Evolutionary conservation across 2,113 vertebrate genomes (phyloP).

Genomic region (Herpetotheres cachinnans): DNA sequence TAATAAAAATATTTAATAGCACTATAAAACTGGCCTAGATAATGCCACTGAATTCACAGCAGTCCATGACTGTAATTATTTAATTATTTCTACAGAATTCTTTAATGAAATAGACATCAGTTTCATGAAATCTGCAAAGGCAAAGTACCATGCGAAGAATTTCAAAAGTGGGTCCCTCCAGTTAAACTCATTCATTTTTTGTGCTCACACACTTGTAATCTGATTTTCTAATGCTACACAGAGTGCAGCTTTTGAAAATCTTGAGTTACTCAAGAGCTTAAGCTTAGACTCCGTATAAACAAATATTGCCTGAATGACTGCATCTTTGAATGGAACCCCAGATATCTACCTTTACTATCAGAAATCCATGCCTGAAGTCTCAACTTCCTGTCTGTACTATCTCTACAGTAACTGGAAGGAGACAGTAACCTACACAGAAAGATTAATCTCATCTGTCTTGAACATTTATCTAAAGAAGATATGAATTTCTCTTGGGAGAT

Average conservation of each 20-base stretch:
- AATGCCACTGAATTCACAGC: background rate
- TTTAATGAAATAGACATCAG: background rate
- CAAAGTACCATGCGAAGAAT: rapidly evolving
- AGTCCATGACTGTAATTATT: background rate
- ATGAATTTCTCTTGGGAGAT: background rate
- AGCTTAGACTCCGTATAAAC: background rate
- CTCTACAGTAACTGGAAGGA: background rate
- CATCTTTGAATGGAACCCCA: background rate
- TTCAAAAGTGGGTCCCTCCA: background rate
- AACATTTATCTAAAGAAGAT: background rate
- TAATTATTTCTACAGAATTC: background rate
- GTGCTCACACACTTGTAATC: background rate
- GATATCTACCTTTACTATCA: background rate
- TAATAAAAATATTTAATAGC: background rate
- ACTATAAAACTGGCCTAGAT: background rate
- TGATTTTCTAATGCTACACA: background rate
- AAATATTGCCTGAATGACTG: background rate
- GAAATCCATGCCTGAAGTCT: background rate
- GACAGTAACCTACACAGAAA: background rate
- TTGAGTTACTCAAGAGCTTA: background rate
- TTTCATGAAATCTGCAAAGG: background rate
- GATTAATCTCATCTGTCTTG: background rate
- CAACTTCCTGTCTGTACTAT: background rate
- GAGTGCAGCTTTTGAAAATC: background rate
- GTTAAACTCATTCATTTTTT: background rate